Evolutionary conservation across 2,797 vertebrate species (phyloP).

Genomic region (Ciconia nigra): DNA sequence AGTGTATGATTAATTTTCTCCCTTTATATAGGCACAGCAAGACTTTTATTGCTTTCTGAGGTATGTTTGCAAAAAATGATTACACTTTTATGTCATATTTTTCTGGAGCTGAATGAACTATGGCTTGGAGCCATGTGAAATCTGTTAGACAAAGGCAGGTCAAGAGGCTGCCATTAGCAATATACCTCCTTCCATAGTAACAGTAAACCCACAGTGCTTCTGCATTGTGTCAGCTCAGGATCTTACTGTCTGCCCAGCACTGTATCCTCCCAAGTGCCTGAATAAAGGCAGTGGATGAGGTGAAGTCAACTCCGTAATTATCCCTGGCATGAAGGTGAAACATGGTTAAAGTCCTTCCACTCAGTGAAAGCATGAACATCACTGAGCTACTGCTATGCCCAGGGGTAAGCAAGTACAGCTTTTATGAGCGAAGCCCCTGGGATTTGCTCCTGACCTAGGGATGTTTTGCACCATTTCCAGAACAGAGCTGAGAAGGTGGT

Average conservation of each 20-base stretch:
- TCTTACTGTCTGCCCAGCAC: background rate
- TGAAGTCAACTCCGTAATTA: background rate
- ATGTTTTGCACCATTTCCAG: background rate
- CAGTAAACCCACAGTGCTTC: background rate
- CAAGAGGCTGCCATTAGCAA: background rate
- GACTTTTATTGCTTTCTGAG: background rate
- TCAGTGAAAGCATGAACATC: background rate
- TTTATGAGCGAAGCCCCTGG: background rate
- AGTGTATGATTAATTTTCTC: background rate
- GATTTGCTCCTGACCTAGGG: background rate
- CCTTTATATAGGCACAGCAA: background rate
- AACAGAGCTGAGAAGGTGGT: background rate
- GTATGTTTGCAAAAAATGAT: background rate
- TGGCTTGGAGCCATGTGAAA: background rate
- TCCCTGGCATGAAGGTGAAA: background rate
- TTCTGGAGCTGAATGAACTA: background rate
- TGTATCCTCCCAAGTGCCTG: background rate
- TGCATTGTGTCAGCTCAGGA: background rate
- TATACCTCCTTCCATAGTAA: background rate
- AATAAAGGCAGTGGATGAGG: background rate
- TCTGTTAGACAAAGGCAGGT: background rate
- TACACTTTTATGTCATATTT: background rate
- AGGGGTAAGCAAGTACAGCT: background rate
- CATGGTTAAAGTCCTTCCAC: background rate
- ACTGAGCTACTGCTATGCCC: background rate